Evolutionary conservation across 2,888 invertebrate species (phyloP), one percentile per base, ranked within the genome.

Genomic region (Corbicula japonica): DNA sequence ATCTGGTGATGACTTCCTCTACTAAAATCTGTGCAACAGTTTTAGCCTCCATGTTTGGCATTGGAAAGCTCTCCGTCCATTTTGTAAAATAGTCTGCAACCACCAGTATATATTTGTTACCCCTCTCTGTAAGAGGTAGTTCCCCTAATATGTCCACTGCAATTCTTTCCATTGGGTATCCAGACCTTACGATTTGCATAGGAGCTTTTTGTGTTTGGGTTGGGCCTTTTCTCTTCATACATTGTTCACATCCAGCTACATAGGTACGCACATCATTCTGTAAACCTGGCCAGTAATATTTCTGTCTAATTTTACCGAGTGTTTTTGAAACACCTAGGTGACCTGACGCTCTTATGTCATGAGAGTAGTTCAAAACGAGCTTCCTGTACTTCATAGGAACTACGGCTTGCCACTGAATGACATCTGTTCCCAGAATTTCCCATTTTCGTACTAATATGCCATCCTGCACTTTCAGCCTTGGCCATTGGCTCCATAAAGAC

Each of bases 61-160:
- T 71, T 1, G 76, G 52, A 35, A 71, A 76, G 26, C 70, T 56
- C 23, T 81, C 71, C 0, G 77, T 75, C 74, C 70, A 81, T 44
- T 74, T 78, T 8, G 79, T 75, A 35, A 74, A 82, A 48, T 82
- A 78, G 41, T 75, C 82, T 1, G 63, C 70, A 10, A 68, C 63
- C 23, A 78, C 71, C 6, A 75, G 23, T 21, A 78, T 74, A 41
- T 77, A 81, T 38, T 54, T 58, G 28, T 81, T 81, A 0, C 77
- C 74, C 18, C 44, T 44, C 35, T 77, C 65, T 26, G 70, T 77
- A 28, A 26, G 8, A 26, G 74, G 70, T 4, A 72, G 28, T 46
- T 71, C 66, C 6, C 81, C 83, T 35, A 70, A 46, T 6, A 79
- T 69, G 50, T 83, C 73, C 4, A 66, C 56, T 21, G 73, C 79